phyloP scores from a whole-genome alignment of 2,113 vertebrate species.

The Entomyzon cyanotis region DNA sequence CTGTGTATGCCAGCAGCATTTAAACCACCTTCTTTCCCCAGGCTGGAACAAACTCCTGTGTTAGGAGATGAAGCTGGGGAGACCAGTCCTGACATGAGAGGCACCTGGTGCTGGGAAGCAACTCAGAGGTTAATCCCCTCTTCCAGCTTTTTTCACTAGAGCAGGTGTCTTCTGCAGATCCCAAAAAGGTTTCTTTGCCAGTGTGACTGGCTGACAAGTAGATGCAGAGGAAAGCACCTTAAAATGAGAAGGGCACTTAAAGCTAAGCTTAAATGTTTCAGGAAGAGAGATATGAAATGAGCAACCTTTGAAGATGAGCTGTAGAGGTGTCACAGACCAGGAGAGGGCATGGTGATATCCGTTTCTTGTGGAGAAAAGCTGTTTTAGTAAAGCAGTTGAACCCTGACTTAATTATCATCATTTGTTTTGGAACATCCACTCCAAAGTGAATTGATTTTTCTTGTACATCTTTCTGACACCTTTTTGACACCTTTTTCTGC shows the following conservation, averaged over 20 bases:
- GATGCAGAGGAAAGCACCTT: not conserved
- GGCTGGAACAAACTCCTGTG: not conserved
- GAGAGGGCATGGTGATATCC: not conserved
- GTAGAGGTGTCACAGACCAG: not conserved
- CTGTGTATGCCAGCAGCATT: not conserved
- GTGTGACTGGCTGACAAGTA: not conserved
- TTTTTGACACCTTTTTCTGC: not conserved
- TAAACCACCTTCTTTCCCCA: not conserved
- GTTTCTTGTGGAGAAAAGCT: not conserved
- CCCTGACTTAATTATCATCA: not conserved
- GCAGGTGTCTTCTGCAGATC: not conserved
- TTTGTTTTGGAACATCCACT: not conserved
- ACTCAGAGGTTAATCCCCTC: not conserved
- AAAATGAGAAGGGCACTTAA: not conserved
- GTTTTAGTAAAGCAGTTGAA: not conserved
- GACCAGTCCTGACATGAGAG: not conserved
- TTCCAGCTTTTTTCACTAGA: not conserved
- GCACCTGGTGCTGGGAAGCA: not conserved
- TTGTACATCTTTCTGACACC: not conserved
- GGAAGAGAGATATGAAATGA: not conserved
- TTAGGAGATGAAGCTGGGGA: not conserved
- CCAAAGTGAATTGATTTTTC: not conserved
- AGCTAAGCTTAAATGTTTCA: not conserved
- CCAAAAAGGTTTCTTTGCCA: not conserved
- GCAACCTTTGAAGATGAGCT: not conserved